phyloP scores from a whole-genome alignment of 2,888 invertebrate species.

The Amphipoea lucens region DNA sequence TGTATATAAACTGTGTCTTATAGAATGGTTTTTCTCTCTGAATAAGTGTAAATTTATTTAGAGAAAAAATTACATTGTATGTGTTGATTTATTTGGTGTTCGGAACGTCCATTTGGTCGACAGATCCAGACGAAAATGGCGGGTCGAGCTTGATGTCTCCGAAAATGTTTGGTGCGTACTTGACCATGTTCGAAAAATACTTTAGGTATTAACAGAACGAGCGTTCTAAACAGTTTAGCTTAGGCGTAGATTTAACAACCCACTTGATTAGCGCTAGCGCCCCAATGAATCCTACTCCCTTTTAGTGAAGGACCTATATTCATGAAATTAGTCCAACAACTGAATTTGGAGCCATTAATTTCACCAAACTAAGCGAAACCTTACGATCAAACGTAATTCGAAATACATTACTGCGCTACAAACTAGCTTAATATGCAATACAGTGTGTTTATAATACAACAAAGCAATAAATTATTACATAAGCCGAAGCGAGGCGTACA shows the following conservation, averaged over 20 bases:
- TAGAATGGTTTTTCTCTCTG: neutral
- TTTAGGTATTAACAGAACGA: neutral
- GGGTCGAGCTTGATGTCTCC: neutral
- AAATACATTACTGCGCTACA: conserved; percentile 33
- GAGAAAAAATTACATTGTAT: neutral
- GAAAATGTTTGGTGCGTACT: neutral
- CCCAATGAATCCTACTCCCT: neutral
- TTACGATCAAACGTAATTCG: conserved; percentile 23
- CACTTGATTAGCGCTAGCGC: neutral
- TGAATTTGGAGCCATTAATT: conserved; percentile 20
- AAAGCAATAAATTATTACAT: conserved; percentile 72
- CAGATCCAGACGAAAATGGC: neutral
- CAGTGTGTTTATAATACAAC: conserved; percentile 50
- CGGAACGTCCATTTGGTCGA: neutral
- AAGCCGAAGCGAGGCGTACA: conserved; percentile 55
- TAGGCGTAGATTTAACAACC: neutral
- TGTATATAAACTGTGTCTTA: too few species aligned
- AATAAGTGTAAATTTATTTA: neutral
- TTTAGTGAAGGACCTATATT: neutral
- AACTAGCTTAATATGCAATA: conserved; percentile 56
- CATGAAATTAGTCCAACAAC: neutral
- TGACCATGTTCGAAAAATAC: neutral
- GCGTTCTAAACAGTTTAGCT: neutral
- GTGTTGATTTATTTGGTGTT: neutral
- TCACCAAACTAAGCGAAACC: conserved; percentile 11